Conservation (phyloP, 2,888 invertebrate species). For the Aphelenchoides bicaudatus region DNA sequence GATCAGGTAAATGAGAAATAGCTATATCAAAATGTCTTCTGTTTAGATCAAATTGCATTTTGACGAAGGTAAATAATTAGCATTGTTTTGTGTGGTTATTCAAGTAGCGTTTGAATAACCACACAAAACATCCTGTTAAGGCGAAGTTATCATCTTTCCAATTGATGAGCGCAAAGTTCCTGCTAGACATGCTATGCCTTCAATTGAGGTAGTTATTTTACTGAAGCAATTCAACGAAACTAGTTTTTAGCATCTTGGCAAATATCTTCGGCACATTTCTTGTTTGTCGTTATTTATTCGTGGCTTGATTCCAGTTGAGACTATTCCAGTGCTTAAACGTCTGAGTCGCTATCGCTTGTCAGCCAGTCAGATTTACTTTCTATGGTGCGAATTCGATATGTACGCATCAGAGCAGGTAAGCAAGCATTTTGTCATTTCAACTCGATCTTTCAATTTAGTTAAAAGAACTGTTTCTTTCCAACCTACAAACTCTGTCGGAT, state of each 20-base stretch:
- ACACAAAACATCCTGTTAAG: no score
- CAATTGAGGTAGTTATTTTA: slow-evolving; percentile 37
- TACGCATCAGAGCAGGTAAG: slow-evolving; percentile 23
- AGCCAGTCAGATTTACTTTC: slow-evolving; percentile 48
- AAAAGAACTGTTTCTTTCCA: slow-evolving; percentile 30
- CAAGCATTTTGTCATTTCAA: neutral
- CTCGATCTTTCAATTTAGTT: slow-evolving; percentile 30
- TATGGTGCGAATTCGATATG: slow-evolving; percentile 46
- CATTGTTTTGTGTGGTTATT: no score
- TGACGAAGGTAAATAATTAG: no score
- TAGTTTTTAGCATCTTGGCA: slow-evolving; percentile 31
- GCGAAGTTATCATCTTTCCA: slow-evolving; percentile 45
- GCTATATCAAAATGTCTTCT: neutral
- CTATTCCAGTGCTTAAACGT: slow-evolving; percentile 39
- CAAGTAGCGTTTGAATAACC: no score
- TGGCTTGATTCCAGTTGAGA: slow-evolving; percentile 48
- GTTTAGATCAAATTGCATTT: slow-evolving; percentile 46
- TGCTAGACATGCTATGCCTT: slow-evolving; percentile 37
- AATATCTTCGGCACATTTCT: slow-evolving; percentile 35
- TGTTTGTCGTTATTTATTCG: slow-evolving; percentile 45
- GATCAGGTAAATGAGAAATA: slow-evolving; percentile 38
- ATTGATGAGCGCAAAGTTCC: slow-evolving; percentile 43
- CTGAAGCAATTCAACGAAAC: no score
- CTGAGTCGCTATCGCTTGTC: slow-evolving; percentile 32
- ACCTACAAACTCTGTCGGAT: slow-evolving; percentile 33